These are phyloP conservation scores for Odontothrips loti DNA, from an alignment of 2,888 invertebrate species.

Conservation along the genomic window DNA sequence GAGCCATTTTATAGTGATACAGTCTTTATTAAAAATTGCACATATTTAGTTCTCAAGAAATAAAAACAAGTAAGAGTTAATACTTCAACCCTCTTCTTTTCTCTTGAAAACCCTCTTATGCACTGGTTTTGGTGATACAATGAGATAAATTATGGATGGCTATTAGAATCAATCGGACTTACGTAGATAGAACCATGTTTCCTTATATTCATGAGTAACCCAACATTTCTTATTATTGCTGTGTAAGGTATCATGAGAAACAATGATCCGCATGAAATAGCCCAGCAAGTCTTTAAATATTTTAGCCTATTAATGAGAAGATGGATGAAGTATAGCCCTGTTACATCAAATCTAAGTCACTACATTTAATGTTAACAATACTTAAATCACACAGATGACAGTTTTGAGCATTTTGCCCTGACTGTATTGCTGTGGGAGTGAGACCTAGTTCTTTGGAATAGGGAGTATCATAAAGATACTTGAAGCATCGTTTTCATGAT, in stretches of 20 bases:
- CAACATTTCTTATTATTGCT: too few relatives aligned
- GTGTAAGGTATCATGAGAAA: background rate
- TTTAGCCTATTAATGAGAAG: background rate
- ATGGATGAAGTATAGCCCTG: background rate
- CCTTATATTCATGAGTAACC: too few relatives aligned
- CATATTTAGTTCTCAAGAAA: background rate
- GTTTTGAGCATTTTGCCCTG: background rate
- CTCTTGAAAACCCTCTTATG: background rate
- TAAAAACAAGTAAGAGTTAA: background rate
- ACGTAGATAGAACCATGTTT: too few relatives aligned
- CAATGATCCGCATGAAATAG: too few relatives aligned
- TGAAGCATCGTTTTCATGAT: too few relatives aligned
- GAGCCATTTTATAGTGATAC: background rate
- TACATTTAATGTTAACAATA: background rate
- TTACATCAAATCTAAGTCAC: background rate
- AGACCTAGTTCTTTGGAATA: too few relatives aligned
- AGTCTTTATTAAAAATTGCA: conserved; percentile 25
- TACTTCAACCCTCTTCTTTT: conserved; percentile 6
- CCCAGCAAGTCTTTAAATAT: background rate
- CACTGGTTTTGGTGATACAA: background rate
- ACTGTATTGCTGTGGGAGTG: background rate
- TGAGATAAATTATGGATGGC: background rate
- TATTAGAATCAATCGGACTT: background rate
- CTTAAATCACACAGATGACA: background rate
- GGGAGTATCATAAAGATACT: too few relatives aligned